phyloP scores from a whole-genome alignment of 2,113 vertebrate genomes.

The Mustelus asterias region DNA sequence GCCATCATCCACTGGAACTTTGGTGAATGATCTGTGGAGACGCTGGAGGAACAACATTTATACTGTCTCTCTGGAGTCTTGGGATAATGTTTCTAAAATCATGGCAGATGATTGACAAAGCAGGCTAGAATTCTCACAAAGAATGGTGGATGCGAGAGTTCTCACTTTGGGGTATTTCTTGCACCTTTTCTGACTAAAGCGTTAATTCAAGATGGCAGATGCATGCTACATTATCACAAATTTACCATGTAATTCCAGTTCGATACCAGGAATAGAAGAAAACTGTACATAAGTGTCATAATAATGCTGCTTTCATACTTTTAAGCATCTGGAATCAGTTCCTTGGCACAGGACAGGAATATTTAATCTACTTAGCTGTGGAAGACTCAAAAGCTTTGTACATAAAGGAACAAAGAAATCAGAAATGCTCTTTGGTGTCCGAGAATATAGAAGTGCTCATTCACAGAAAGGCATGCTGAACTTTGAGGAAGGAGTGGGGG shows the following conservation, averaged over 20 bases:
- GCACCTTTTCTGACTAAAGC: not conserved
- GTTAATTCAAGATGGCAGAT: not conserved
- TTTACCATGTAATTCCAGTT: not conserved
- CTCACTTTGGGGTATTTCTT: not conserved
- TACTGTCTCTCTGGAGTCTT: not conserved
- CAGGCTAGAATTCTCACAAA: not conserved
- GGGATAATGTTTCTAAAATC: not conserved
- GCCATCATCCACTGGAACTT: not conserved
- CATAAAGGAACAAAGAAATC: not conserved
- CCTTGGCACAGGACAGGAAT: not conserved
- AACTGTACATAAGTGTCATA: not conserved
- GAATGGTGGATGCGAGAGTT: not conserved
- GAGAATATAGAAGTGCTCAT: not conserved
- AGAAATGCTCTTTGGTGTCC: not conserved
- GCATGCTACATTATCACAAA: not conserved
- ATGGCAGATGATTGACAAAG: not conserved
- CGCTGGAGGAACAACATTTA: not conserved
- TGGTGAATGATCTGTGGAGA: not conserved
- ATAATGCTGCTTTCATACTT: not conserved
- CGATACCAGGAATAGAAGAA: not conserved
- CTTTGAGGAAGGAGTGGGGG: not conserved
- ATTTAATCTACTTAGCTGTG: not conserved
- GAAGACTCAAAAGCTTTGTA: not conserved
- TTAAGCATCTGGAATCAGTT: not conserved
- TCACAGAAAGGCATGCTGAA: not conserved